These are phyloP conservation scores for Alloplasta piceator DNA, from an alignment of 2,888 invertebrate genomes.

Conservation along the genomic window DNA sequence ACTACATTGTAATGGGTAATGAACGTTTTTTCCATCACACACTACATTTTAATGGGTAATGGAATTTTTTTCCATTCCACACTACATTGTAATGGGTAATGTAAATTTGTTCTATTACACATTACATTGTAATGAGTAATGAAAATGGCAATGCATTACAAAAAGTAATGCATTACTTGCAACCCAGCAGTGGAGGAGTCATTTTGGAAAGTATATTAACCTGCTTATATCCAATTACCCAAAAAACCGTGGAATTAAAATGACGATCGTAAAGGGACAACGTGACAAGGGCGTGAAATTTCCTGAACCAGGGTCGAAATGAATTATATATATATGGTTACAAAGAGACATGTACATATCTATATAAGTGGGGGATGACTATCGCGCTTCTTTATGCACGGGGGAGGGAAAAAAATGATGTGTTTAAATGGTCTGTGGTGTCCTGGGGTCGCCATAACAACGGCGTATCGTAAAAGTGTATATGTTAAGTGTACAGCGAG, in stretches of 20 bases:
- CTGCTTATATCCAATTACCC: too few species aligned
- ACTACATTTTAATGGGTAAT: too few species aligned
- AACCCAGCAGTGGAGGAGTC: too few species aligned
- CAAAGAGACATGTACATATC: neutral
- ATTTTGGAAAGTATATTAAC: too few species aligned
- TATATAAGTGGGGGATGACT: neutral
- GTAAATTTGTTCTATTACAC: too few species aligned
- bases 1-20: too few species aligned
- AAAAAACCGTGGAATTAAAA: neutral
- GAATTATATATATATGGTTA: constrained; percentile 5
- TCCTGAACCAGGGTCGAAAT: neutral
- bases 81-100: too few species aligned
- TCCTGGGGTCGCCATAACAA: constrained; percentile 74
- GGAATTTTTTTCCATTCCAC: too few species aligned
- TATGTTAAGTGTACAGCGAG: constrained; percentile 31
- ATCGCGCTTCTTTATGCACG: constrained; percentile 28
- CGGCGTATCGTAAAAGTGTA: constrained; percentile 54
- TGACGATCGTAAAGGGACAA: neutral
- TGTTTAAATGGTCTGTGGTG: constrained; percentile 68
- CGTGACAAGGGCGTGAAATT: constrained; percentile 4
- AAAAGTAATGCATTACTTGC: too few species aligned
- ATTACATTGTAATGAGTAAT: too few species aligned
- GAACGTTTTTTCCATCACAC: too few species aligned
- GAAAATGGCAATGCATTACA: too few species aligned
- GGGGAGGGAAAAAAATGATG: constrained; percentile 34